phyloP scores from a whole-genome alignment of 2,888 invertebrate species.

The Pandemis heparana region DNA sequence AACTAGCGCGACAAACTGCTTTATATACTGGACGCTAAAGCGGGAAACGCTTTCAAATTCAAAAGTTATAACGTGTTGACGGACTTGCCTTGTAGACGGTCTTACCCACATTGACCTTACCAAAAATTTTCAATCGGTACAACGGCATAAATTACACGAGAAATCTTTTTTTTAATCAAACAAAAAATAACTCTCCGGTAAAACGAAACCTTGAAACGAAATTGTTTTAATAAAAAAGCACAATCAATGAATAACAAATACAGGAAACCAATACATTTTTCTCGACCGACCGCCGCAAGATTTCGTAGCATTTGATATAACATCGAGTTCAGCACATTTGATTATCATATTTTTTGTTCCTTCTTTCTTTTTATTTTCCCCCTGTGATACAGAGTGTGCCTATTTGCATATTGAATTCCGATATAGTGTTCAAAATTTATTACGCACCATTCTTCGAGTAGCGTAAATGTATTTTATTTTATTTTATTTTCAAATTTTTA shows the following conservation, averaged over 20 bases:
- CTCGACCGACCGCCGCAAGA: constrained; percentile 53
- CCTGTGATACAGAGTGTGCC: constrained; percentile 73
- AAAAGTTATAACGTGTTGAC: no score
- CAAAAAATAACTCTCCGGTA: constrained; percentile 17
- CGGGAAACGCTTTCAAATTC: no score
- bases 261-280: constrained; percentile 47
- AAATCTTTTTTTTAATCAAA: constrained; percentile 15
- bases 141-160: not conserved
- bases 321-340: constrained; percentile 70
- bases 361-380: constrained; percentile 73
- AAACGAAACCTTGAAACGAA: constrained; percentile 8
- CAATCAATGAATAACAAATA: constrained; percentile 47
- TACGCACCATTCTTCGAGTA: constrained; percentile 59
- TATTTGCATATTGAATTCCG: constrained; percentile 82
- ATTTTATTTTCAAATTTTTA: constrained; percentile 18
- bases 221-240: constrained; percentile 40
- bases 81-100: no score
- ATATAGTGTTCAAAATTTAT: constrained; percentile 78
- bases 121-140: not conserved
- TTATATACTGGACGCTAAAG: no score
- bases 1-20: no score
- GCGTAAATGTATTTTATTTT: constrained; percentile 17
- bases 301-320: constrained; percentile 60
- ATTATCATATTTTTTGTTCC: constrained; percentile 81
- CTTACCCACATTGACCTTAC: no score